Base-by-base conservation (phyloP, 2,797 vertebrate species). In the Tinamus major region DNA sequence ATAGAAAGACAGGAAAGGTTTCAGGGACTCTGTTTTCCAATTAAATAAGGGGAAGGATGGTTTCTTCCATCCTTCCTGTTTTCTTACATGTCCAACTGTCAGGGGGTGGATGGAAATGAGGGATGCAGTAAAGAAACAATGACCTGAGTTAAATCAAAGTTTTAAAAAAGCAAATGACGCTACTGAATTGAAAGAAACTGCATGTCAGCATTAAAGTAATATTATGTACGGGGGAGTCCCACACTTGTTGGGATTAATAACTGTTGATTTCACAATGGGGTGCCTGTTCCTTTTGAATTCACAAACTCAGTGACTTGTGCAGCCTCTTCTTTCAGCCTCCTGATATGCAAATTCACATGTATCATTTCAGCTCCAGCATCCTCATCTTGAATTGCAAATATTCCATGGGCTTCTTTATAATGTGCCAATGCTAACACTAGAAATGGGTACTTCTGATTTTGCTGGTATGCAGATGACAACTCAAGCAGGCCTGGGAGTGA, bases 401-500 rank as follows among this genome's bases (percentile, higher is more conserved):
- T 2, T 33, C 64, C 68, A 4, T 3, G 33, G 64, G 14, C 33
- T 83, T 41, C 75, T 61, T 9, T 49, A 87, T 58, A 64, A 37
- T 27, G 24, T 5, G 16, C 11, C 33, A 2, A 0, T 64, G 62
- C 15, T 6, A 6, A 41, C 31, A 29, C 10, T 0, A 68, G 35
- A 24, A 82, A 68, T 0, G 9, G n/a, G 17, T 26, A 33, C 27
- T 71, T 44, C 21, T 63, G 44, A 46, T 74, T 82, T 61, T 85
- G 67, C 31, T 69, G 41, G 0, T 0, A 0, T 6, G 37, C 15
- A 48, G 41, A 33, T 0, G 6, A 8, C 3, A 0, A 78, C 46
- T 46, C 19, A 19, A 56, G 16, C 18, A 63, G 59, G 76, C n/a
- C 56, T 76, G 42, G 63, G 69, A 90, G 80, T 14, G 0, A 0